Evolutionary conservation across 2,888 invertebrate genomes (phyloP).

Genomic region (Melieria omissa): DNA sequence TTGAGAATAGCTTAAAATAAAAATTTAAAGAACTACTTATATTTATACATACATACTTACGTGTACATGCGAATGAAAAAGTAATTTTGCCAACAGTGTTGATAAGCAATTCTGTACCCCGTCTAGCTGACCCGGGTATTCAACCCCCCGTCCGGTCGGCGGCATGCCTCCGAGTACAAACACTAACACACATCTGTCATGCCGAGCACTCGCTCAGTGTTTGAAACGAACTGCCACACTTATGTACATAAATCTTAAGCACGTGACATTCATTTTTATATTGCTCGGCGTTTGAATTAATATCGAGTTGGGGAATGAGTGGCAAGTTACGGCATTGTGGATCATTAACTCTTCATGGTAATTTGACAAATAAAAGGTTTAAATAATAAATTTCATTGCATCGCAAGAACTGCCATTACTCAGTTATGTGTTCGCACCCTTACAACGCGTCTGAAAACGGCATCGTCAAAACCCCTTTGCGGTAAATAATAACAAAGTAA

Average conservation of each 20-base stretch:
- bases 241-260: constrained; percentile 9
- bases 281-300: background rate
- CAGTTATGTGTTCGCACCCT: constrained; percentile 9
- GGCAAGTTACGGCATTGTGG: constrained; percentile 41
- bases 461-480: background rate
- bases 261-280: constrained; percentile 13
- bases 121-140: too few species aligned
- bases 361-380: constrained; percentile 32
- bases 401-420: background rate
- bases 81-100: too few species aligned
- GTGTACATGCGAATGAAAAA: too few species aligned
- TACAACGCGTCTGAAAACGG: background rate
- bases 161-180: too few species aligned
- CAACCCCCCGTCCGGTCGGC: too few species aligned
- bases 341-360: constrained; percentile 50
- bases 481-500: constrained; percentile 18
- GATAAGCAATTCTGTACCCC: too few species aligned
- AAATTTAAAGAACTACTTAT: too few species aligned
- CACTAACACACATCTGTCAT: too few species aligned
- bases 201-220: too few species aligned
- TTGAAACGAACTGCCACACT: too few species aligned
- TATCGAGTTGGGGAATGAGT: background rate
- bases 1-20: too few species aligned
- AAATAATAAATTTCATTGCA: background rate
- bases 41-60: too few species aligned